Base-by-base conservation (phyloP, 2,888 invertebrate genomes). In the Julus scanicus region DNA sequence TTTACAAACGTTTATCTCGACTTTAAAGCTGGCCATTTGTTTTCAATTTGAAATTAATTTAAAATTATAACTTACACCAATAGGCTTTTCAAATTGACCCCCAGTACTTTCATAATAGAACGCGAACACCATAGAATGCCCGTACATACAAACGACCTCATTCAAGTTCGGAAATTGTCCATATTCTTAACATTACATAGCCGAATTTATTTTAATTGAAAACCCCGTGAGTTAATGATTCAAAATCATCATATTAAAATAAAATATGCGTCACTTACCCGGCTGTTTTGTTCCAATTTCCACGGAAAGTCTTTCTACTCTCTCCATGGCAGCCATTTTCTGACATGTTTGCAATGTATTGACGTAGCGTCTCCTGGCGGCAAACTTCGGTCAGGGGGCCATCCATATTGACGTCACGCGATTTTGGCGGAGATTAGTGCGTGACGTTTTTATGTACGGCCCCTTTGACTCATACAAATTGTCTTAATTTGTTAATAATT, bases 271-370 rank as follows among this genome's bases (percentile, higher is more conserved):
- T 3, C 2, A 37, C 15, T 86, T 86, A 86, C 86, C 39, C 6
- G 49, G 88, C 39, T 6, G 37, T 85, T 84, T 88, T 20, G 39
- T 53, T 48, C 85, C 88, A 49, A 84, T 53, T 39, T 84, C 84
- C 44, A 48, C 84, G 9, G 88, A 49, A 48, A 84, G 40, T 37
- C 84, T 84, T 40, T 88, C 84, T 29, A 88, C 84, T 49, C 48
- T 11, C 40, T 88, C 84, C 48, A 88, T 40, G 44, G 88, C 88
- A 44, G 88, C 88, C 88, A 88, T 88, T 84, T 88, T 85, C 83
- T 71, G 87, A 87, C 87, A 87, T 87, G 87, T 87, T 87, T 87
- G 87, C 87, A 87, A 85, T 85, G 57, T n/a, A 29, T 17, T 85
- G 29, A 17, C 1, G 20, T 15, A 85, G 49, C 44, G 85, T 44